Percentiles rank a stretch among this genome's conserved stretches.
phyloP scores from a whole-genome alignment of 1,140 invertebrate genomes.

The Drosophila biarmipes region DNA sequence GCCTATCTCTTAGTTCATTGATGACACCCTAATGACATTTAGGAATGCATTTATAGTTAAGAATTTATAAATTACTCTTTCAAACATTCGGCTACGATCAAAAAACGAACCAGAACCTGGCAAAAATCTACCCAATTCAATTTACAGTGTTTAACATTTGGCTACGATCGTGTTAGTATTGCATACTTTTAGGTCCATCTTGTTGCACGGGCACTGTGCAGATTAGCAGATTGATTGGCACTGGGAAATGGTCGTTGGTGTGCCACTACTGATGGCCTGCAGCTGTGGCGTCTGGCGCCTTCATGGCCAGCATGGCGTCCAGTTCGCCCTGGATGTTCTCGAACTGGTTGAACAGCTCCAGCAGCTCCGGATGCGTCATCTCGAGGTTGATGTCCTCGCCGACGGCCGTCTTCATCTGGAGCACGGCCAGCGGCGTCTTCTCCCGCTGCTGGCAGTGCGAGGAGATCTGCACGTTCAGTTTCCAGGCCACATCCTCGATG shows the following conservation, averaged over 20 bases:
- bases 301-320: slow-evolving; percentile 75
- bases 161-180: slow-evolving; percentile 36
- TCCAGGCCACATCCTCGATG: slow-evolving; percentile 81
- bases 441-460: slow-evolving; percentile 82
- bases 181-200: slow-evolving; percentile 27
- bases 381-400: slow-evolving; percentile 81
- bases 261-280: slow-evolving; percentile 10
- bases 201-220: slow-evolving; percentile 13
- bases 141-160: slow-evolving; percentile 17
- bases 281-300: slow-evolving; percentile 8
- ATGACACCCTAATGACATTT: background rate
- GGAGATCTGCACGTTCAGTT: slow-evolving; percentile 80
- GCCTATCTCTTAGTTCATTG: background rate
- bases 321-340: slow-evolving; percentile 78
- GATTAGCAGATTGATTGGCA: slow-evolving; percentile 26
- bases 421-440: slow-evolving; percentile 72
- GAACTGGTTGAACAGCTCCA: slow-evolving; percentile 82
- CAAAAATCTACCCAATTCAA: background rate
- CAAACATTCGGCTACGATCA: background rate
- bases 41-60: background rate
- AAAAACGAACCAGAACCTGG: background rate
- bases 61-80: background rate
- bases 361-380: slow-evolving; percentile 78
- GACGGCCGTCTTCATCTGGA: slow-evolving; percentile 76
- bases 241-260: background rate